A percentile compares a stretch with the other conserved stretches of the same genome.
phyloP scores from a whole-genome alignment of 92 coral and sea anemone genomes.

The Phymanthus crucifer region DNA sequence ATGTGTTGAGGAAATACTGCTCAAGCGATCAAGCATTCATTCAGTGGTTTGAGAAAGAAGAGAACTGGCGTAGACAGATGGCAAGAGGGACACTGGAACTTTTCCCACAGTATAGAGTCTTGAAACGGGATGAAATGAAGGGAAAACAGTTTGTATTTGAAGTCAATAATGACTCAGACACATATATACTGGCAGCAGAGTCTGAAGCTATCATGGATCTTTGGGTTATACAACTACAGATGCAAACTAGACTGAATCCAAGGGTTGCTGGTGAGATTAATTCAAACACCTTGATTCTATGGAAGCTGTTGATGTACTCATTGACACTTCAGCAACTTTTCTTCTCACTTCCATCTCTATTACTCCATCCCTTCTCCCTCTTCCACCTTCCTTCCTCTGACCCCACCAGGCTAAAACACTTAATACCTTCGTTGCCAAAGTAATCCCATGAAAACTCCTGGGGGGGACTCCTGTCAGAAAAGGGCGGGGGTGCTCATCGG shows the following conservation, averaged over 20 bases:
- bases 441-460: no score
- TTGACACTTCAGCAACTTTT: neutral
- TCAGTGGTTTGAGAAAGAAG: constrained; percentile 97
- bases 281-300: neutral
- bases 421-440: no score
- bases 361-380: neutral
- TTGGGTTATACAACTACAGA: constrained; percentile 95
- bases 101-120: constrained; percentile 86
- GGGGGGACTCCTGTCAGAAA: no score
- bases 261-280: constrained; percentile 75
- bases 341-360: neutral
- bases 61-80: constrained; percentile 85
- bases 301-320: neutral
- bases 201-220: constrained; percentile 91
- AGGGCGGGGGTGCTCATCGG: no score
- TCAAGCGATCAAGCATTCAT: constrained; percentile 86
- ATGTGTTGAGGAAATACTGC: constrained; percentile 76
- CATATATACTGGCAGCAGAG: constrained; percentile 75
- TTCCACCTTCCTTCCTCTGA: neutral
- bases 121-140: constrained; percentile 73
- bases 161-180: constrained; percentile 81
- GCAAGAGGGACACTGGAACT: constrained; percentile 87
- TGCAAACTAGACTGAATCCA: constrained; percentile 88
- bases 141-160: constrained; percentile 83
- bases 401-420: no score